Percentiles rank a stretch among this genome's conserved stretches.
These are phyloP conservation scores for Symphodus melops DNA, from an alignment of 2,113 vertebrate species.

Conservation along the genomic window DNA sequence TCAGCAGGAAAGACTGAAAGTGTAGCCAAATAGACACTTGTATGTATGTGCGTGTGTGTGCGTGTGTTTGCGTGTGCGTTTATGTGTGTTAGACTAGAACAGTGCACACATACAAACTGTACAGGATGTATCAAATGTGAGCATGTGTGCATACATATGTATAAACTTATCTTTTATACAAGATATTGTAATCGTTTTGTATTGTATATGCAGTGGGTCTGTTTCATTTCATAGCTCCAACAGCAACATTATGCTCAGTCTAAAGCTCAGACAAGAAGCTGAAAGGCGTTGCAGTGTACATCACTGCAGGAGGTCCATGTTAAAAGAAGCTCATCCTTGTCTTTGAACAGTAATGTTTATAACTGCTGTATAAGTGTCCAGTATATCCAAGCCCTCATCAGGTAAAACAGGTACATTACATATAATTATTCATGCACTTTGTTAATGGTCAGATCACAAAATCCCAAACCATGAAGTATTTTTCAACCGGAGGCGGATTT, in stretches of 20 bases:
- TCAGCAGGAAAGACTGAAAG: conserved; percentile 63
- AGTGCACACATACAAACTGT: conserved; percentile 79
- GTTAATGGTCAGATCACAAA: conserved; percentile 45
- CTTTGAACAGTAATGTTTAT: conserved; percentile 58
- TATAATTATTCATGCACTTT: conserved; percentile 73
- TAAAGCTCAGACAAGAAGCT: conserved; percentile 40
- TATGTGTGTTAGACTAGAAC: conserved; percentile 79
- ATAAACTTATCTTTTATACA: conserved; percentile 85
- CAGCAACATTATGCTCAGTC: conserved; percentile 44
- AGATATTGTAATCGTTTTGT: conserved; percentile 83
- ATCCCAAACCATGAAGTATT: conserved; percentile 48
- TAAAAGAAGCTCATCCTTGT: conserved; percentile 38
- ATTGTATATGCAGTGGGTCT: conserved; percentile 77
- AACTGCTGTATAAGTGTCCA: conserved; percentile 73
- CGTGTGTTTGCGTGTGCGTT: conserved; percentile 46
- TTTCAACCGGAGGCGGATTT: conserved; percentile 43
- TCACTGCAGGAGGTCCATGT: conserved; percentile 50
- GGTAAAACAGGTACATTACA: conserved; percentile 49
- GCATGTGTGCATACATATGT: conserved; percentile 82
- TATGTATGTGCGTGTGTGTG: conserved; percentile 40
- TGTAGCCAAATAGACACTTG: conserved; percentile 78
- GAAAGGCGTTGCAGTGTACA: conserved; percentile 25
- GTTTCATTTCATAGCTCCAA: conserved; percentile 64
- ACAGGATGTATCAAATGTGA: conserved; percentile 81
- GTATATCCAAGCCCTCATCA: conserved; percentile 56